Conservation (phyloP, 2,113 vertebrate species). For the Dasyurus viverrinus region DNA sequence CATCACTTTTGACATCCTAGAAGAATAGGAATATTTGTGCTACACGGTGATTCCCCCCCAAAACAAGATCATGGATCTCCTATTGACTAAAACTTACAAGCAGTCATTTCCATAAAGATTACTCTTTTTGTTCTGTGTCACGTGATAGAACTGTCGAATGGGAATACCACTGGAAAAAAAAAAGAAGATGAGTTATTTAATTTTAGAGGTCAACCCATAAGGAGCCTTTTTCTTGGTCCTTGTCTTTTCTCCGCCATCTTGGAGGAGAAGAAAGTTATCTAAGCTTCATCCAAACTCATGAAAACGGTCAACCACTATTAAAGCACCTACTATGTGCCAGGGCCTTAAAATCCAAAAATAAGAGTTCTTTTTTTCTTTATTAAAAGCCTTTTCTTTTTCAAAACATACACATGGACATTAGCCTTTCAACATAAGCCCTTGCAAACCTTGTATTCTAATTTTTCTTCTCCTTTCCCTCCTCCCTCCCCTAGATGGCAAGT, state of each 20-base stretch:
- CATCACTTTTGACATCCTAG: not conserved
- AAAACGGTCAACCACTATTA: not conserved
- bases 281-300: not conserved
- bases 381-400: too few species aligned
- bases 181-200: not conserved
- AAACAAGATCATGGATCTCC: not conserved
- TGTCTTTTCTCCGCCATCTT: too few species aligned
- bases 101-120: conserved; percentile 84
- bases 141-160: conserved; percentile 72
- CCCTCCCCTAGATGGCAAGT: too few species aligned
- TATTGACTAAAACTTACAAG: conserved; percentile 78
- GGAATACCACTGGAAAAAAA: conserved; percentile 78
- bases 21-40: not conserved
- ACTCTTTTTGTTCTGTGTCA: conserved; percentile 82
- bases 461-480: too few species aligned
- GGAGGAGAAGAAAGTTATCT: not conserved
- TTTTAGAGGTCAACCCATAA: not conserved
- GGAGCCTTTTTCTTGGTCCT: not conserved
- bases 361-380: not conserved
- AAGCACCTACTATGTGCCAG: not conserved
- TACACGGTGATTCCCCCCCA: not conserved
- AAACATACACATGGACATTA: too few species aligned
- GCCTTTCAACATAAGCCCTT: too few species aligned
- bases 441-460: too few species aligned
- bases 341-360: not conserved